Conservation (phyloP, 2,797 vertebrate genomes). For the Octomys mimax region DNA sequence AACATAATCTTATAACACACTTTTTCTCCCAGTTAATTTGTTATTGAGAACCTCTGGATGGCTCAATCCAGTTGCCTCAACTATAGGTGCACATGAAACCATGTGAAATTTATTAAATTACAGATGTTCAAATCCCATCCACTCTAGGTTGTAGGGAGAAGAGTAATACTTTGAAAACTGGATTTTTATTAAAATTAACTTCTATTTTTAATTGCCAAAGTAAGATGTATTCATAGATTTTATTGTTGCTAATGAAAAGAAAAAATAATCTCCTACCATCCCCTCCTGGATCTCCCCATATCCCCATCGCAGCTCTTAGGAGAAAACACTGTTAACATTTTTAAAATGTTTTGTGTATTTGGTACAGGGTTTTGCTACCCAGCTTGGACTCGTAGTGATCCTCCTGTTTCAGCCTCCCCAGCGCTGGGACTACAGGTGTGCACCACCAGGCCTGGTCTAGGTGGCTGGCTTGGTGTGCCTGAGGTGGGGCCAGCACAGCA, state of each 20-base stretch:
- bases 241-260: slow-evolving; percentile 24
- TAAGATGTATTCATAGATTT: neutral
- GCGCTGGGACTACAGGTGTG: no score
- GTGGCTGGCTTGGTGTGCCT: no score
- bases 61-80: neutral
- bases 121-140: neutral
- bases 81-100: neutral
- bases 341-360: no score
- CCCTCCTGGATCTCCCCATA: neutral
- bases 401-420: no score
- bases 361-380: no score
- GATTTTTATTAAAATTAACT: neutral
- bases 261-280: neutral
- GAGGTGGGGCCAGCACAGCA: no score
- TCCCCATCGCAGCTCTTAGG: neutral
- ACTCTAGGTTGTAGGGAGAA: neutral
- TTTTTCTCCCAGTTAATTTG: neutral
- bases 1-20: neutral
- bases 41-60: neutral
- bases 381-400: no score
- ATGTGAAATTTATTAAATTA: neutral
- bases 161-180: neutral
- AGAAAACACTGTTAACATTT: neutral
- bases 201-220: slow-evolving; percentile 11
- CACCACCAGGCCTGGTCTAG: no score